Evolutionary conservation across 35 echinoderm and acorn worm species (phyloP).

Genomic region (Ptychodera flava): DNA sequence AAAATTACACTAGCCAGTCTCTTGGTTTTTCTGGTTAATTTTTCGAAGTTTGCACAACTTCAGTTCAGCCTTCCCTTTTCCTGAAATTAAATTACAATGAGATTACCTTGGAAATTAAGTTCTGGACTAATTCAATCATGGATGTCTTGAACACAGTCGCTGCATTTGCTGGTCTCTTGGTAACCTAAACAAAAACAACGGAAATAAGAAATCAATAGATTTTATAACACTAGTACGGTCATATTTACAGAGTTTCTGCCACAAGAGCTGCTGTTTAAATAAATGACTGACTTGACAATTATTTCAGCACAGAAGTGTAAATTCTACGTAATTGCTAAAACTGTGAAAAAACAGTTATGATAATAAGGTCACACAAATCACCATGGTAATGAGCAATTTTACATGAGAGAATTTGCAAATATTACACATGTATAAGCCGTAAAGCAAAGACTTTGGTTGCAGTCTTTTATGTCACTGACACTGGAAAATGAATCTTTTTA

Average conservation of each 20-base stretch:
- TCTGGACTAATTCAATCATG: constrained; percentile 96
- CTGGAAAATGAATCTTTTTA: too few species aligned
- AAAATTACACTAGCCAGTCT: too few species aligned
- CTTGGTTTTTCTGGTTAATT: too few species aligned
- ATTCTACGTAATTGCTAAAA: not conserved
- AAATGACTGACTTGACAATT: too few species aligned
- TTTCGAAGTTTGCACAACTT: too few species aligned
- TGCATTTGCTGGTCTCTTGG: constrained; percentile 87
- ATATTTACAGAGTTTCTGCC: not conserved
- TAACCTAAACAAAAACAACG: constrained; percentile 49
- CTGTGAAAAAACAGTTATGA: not conserved
- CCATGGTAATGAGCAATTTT: not conserved
- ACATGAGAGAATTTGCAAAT: too few species aligned
- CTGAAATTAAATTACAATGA: too few species aligned
- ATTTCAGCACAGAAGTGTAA: not conserved
- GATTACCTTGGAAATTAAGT: constrained; percentile 92
- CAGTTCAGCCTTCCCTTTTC: too few species aligned
- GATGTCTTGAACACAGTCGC: constrained; percentile 99
- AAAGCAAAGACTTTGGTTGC: too few species aligned
- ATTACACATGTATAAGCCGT: too few species aligned
- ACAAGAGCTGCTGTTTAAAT: too few species aligned
- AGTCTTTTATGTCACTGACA: too few species aligned
- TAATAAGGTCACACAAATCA: not conserved
- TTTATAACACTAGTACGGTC: not conserved
- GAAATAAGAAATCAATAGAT: not conserved